A percentile compares a stretch with the other conserved stretches of the same genome.
These are phyloP conservation scores for Fregetta grallaria DNA, from an alignment of 2,113 vertebrate genomes.

Conservation along the genomic window DNA sequence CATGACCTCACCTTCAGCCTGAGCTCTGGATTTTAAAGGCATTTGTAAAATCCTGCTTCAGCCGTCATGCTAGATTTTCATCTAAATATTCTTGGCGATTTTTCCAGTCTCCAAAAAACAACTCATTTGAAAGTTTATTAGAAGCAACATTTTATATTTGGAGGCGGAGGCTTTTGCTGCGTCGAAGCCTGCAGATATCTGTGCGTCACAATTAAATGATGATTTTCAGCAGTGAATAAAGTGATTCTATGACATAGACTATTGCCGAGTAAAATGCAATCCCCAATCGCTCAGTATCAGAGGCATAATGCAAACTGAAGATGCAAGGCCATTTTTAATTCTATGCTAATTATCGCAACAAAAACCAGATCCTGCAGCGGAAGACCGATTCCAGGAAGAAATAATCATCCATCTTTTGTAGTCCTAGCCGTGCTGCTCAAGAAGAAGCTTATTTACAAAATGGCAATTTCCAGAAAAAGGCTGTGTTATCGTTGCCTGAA, in stretches of 20 bases:
- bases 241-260: not conserved
- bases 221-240: not conserved
- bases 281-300: not conserved
- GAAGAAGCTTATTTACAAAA: constrained; percentile 38
- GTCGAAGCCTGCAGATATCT: not conserved
- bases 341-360: constrained; percentile 34
- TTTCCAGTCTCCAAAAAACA: not conserved
- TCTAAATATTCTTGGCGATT: not conserved
- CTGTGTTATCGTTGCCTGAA: not conserved
- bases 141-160: not conserved
- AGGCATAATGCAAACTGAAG: not conserved
- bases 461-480: not conserved
- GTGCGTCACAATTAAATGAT: not conserved
- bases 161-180: not conserved
- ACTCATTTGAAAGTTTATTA: not conserved
- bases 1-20: not conserved
- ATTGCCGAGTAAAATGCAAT: not conserved
- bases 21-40: not conserved
- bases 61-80: not conserved
- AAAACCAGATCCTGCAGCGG: constrained; percentile 16
- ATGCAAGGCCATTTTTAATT: constrained; percentile 31
- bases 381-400: constrained; percentile 1
- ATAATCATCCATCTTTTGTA: constrained; percentile 49
- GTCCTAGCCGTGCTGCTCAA: not conserved
- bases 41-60: not conserved